Evolutionary conservation across 2,113 vertebrate genomes (phyloP).

Genomic region (Onychorhynchus coronatus): DNA sequence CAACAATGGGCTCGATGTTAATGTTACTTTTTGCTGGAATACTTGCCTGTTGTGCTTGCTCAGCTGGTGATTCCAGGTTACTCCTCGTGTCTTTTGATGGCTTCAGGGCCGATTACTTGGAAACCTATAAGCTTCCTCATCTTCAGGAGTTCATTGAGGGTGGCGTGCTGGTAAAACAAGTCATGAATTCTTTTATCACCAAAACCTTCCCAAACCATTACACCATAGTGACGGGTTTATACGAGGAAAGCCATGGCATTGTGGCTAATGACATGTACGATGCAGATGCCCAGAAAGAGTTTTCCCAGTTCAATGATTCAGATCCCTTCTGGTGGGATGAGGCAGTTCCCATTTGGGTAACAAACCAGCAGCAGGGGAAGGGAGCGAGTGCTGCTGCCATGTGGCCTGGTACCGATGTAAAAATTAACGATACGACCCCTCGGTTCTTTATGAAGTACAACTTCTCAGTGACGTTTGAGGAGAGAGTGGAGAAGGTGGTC

Average conservation of each 20-base stretch:
- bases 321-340: constrained; percentile 92
- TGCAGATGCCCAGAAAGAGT: constrained; percentile 68
- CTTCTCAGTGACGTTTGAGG: constrained; percentile 70
- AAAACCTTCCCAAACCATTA: constrained; percentile 98
- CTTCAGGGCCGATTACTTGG: constrained; percentile 92
- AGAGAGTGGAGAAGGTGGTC: constrained; percentile 79
- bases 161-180: constrained; percentile 87
- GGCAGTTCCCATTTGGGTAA: constrained; percentile 90
- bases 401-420: constrained; percentile 91
- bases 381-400: constrained; percentile 86
- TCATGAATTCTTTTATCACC: constrained; percentile 90
- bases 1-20: constrained; percentile 35
- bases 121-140: constrained; percentile 85
- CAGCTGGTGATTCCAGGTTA: constrained; percentile 59
- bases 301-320: constrained; percentile 62
- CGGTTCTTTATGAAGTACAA: constrained; percentile 80
- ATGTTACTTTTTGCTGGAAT: constrained; percentile 41
- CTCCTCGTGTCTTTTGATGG: constrained; percentile 95
- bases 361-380: constrained; percentile 76
- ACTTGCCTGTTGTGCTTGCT: not conserved
- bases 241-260: constrained; percentile 93
- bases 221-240: constrained; percentile 92
- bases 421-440: constrained; percentile 75
- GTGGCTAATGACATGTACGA: constrained; percentile 92
- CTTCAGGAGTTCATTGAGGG: constrained; percentile 82